phyloP scores from a whole-genome alignment of 2,888 invertebrate species.

The Eugnorisma glareosa region DNA sequence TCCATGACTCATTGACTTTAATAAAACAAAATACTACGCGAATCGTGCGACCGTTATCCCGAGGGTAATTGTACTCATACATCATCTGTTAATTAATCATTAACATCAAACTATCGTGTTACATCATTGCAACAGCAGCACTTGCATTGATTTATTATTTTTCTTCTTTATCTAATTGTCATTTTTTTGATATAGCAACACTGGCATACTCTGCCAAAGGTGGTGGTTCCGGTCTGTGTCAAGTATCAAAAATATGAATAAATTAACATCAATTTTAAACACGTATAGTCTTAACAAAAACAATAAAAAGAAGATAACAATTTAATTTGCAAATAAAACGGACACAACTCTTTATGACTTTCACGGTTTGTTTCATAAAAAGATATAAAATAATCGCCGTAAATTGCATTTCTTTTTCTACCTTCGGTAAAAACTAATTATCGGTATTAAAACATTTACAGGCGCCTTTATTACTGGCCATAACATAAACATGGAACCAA shows the following conservation, averaged over 20 bases:
- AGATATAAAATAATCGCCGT: background rate
- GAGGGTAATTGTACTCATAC: constrained; percentile 1
- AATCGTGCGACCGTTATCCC: background rate
- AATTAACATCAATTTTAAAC: constrained; percentile 14
- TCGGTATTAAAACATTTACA: constrained; percentile 28
- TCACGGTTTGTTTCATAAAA: constrained; percentile 20
- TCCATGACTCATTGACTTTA: constrained; percentile 1
- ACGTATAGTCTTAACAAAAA: constrained; percentile 10
- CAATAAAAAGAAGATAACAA: constrained; percentile 19
- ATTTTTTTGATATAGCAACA: background rate
- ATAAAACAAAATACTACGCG: background rate
- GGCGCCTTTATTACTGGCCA: constrained; percentile 32
- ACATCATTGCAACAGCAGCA: background rate
- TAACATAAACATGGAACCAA: constrained; percentile 39
- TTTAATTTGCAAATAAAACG: constrained; percentile 47
- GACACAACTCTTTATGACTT: constrained; percentile 23
- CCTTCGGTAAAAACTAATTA: constrained; percentile 36
- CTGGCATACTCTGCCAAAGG: background rate
- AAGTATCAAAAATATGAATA: constrained; percentile 9
- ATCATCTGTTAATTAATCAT: constrained; percentile 11
- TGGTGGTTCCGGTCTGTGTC: background rate
- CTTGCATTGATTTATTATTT: background rate
- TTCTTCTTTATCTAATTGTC: background rate
- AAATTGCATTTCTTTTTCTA: constrained; percentile 11
- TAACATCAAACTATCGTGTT: background rate